Percentiles rank a stretch among this genome's conserved stretches.
These are phyloP conservation scores for Seriola aureovittata DNA, from an alignment of 2,113 vertebrate species.

Conservation along the genomic window DNA sequence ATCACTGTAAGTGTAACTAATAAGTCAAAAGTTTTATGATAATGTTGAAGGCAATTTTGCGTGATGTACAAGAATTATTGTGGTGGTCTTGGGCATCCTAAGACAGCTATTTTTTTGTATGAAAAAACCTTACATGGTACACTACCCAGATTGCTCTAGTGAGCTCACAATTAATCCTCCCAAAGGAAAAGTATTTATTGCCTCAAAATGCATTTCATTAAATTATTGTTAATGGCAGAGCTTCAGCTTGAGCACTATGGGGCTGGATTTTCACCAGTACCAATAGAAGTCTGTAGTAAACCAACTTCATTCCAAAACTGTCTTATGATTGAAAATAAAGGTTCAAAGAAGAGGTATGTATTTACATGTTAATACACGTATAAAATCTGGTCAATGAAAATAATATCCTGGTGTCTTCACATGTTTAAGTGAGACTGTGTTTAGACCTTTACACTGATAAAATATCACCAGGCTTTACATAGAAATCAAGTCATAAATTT, in stretches of 20 bases:
- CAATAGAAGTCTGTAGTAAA: neutral
- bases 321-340: neutral
- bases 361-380: neutral
- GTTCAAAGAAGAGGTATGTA: neutral
- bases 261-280: neutral
- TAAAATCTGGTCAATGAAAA: neutral
- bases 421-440: neutral
- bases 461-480: conserved; percentile 22
- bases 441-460: conserved; percentile 11
- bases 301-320: neutral
- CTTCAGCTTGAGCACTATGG: neutral
- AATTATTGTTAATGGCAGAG: neutral
- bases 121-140: neutral
- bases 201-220: conserved; percentile 5
- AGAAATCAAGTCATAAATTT: conserved; percentile 40
- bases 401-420: neutral
- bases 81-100: neutral
- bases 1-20: no score
- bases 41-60: neutral
- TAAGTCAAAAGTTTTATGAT: neutral
- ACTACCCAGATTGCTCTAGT: neutral
- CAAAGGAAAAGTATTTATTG: neutral
- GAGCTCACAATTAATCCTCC: neutral
- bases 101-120: neutral
- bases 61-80: neutral